Evolutionary conservation across 2,888 invertebrate genomes (phyloP).

Genomic region (Gryllus longicercus): DNA sequence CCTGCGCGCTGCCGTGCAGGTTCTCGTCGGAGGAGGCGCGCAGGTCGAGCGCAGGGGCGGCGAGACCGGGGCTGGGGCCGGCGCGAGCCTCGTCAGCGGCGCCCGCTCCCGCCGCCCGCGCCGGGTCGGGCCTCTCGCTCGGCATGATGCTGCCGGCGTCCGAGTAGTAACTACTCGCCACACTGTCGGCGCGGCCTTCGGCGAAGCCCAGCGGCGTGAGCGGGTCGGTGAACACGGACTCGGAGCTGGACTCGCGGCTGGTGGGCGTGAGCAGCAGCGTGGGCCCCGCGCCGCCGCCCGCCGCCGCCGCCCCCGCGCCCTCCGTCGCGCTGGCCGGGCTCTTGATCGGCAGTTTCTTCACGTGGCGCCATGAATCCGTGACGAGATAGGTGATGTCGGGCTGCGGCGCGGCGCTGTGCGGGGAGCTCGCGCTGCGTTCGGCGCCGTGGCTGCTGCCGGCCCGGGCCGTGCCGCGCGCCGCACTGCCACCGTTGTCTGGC

Average conservation of each 20-base stretch:
- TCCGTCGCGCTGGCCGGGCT: conserved; percentile 38
- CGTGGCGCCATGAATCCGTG: conserved; percentile 49
- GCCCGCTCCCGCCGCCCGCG: background rate
- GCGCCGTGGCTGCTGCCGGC: background rate
- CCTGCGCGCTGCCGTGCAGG: conserved; percentile 35
- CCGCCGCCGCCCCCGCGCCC: conserved; percentile 19
- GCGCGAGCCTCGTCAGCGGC: background rate
- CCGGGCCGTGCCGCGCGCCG: background rate
- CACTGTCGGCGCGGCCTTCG: conserved; percentile 31
- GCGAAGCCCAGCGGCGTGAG: conserved; percentile 53
- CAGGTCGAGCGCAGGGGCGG: background rate
- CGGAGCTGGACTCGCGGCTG: conserved; percentile 62
- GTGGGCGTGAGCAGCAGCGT: conserved; percentile 29
- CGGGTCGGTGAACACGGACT: conserved; percentile 74
- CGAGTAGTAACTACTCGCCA: conserved; percentile 36
- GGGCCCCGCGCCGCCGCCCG: conserved; percentile 39
- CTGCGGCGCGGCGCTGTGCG: background rate
- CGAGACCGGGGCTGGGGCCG: conserved; percentile 25
- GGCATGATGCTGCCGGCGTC: conserved; percentile 30
- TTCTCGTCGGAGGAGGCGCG: conserved; percentile 44
- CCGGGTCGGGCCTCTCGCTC: conserved; percentile 19
- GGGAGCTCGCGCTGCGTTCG: background rate
- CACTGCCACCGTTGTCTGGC: background rate
- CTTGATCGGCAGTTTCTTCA: conserved; percentile 42
- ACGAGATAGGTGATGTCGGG: conserved; percentile 40